phyloP scores from a whole-genome alignment of 2,888 invertebrate genomes.

The Apamea crenata region DNA sequence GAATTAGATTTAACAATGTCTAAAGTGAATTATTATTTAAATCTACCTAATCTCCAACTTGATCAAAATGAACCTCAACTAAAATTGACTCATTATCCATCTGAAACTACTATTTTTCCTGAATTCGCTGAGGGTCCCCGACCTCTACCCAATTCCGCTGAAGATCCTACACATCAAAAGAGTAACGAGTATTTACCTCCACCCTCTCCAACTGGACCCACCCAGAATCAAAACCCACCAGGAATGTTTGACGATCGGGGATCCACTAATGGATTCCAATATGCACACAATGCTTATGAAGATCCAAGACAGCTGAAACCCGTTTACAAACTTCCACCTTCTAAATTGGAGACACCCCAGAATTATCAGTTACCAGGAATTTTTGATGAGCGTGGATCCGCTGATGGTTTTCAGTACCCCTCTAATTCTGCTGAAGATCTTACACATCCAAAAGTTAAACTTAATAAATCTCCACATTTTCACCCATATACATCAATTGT shows the following conservation, averaged over 20 bases:
- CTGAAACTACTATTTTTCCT: neutral
- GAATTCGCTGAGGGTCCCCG: neutral
- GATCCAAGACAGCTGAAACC: conserved; percentile 2
- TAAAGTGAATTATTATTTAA: conserved; percentile 30
- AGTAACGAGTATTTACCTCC: neutral
- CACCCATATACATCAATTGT: neutral
- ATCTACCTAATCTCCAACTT: conserved; percentile 1
- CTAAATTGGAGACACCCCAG: neutral
- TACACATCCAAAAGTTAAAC: neutral
- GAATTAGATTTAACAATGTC: conserved; percentile 6
- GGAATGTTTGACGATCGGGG: neutral
- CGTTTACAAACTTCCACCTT: neutral
- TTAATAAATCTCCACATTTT: neutral
- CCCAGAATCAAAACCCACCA: neutral
- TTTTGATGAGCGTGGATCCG: conserved; percentile 5
- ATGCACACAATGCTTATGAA: conserved; percentile 8
- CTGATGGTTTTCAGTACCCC: conserved; percentile 3
- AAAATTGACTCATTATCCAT: neutral
- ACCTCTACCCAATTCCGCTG: neutral
- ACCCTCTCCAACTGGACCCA: neutral
- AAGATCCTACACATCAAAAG: neutral
- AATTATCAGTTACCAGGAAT: conserved; percentile 1
- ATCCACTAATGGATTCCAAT: conserved; percentile 7
- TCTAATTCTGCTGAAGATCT: neutral
- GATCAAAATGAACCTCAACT: neutral